Percentiles rank a stretch among this genome's conserved stretches.
phyloP scores from a whole-genome alignment of 2,113 vertebrate species.

The Ranitomeya imitator region DNA sequence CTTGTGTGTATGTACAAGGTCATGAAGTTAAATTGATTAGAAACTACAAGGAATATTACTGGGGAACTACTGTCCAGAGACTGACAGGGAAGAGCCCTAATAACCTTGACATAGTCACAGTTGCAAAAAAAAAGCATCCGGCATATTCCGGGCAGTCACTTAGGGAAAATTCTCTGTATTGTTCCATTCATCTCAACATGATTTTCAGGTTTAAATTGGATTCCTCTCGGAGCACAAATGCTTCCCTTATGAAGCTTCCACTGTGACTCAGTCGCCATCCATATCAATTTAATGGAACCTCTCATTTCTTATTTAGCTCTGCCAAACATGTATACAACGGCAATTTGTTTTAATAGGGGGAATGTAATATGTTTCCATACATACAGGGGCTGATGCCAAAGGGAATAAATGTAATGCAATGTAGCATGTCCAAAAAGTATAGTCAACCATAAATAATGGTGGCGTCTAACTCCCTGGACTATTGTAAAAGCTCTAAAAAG shows the following conservation, averaged over 20 bases:
- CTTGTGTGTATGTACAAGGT: too few species aligned
- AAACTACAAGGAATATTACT: too few species aligned
- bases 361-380: constrained; percentile 15
- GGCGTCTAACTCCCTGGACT: constrained; percentile 10
- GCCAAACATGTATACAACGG: constrained; percentile 27
- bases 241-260: background rate
- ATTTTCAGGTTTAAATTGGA: background rate
- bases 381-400: background rate
- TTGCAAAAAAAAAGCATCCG: background rate
- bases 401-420: constrained; percentile 13
- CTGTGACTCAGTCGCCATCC: background rate
- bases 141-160: background rate
- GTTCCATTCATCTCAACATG: background rate
- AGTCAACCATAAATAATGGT: constrained; percentile 12
- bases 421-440: constrained; percentile 15
- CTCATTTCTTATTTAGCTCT: constrained; percentile 38
- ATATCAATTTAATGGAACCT: background rate
- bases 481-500: constrained; percentile 31
- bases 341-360: background rate
- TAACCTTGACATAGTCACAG: background rate
- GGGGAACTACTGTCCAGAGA: too few species aligned
- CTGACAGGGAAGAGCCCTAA: too few species aligned
- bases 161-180: background rate
- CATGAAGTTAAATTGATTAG: too few species aligned
- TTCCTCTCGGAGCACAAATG: background rate